Evolutionary conservation across 2,113 vertebrate species (phyloP).

Genomic region (Fukomys damarensis): DNA sequence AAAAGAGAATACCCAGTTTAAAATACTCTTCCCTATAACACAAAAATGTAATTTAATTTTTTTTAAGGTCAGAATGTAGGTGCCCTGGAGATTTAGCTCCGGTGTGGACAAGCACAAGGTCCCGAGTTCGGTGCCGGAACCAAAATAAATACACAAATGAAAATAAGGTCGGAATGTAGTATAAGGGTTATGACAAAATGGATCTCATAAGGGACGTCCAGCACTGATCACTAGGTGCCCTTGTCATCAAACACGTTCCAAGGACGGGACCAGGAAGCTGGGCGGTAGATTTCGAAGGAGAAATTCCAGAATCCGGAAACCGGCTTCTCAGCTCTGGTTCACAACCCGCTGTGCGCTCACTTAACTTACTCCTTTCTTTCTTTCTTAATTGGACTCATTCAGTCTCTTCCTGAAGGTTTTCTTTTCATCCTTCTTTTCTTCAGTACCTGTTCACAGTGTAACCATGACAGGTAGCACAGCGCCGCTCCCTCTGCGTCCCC

Average conservation of each 20-base stretch:
- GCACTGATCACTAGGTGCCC: background rate
- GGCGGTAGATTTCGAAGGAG: background rate
- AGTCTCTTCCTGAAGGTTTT: background rate
- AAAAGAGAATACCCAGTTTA: background rate
- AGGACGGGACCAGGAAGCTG: background rate
- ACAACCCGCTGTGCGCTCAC: background rate
- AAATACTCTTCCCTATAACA: background rate
- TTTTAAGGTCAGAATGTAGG: background rate
- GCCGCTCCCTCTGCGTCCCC: background rate
- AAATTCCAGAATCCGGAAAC: background rate
- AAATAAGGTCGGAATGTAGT: background rate
- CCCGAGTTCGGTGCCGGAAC: no score
- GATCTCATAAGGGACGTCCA: background rate
- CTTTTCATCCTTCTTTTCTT: background rate
- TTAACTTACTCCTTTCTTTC: conserved; percentile 15
- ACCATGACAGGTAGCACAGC: background rate
- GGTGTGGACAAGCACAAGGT: no score
- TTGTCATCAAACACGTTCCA: background rate
- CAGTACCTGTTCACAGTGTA: background rate
- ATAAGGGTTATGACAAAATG: background rate
- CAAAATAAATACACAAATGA: no score
- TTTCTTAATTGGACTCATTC: background rate
- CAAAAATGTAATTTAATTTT: background rate
- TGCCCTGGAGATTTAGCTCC: no score
- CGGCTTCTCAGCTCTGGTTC: background rate